Base-by-base conservation (phyloP, 2,797 vertebrate genomes). In the Gobio occitaniae region DNA sequence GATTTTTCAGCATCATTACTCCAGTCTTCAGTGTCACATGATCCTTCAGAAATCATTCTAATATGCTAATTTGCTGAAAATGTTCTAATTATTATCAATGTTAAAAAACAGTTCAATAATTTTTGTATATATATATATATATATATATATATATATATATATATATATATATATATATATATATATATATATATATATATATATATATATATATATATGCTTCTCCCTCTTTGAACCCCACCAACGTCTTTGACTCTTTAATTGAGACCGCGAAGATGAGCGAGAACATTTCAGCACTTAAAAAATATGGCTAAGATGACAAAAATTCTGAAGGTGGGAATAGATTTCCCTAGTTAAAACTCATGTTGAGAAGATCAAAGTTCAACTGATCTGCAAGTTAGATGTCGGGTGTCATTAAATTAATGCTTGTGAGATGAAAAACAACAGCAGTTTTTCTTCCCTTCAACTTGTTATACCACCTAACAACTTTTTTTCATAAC, bases 371-470 rank as follows among this genome's bases (percentile, higher is more conserved):
- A 52, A 85, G 80, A 83, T 80, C 76, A 80, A 86, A 77, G 83
- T 84, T 88, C 69, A 80, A 61, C 81, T 85, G 69, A 87, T 83
- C 75, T 83, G 86, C 83, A 80, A 89, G 83, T 85, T 65, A 83
- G 80, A 69, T 80, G 36, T 50, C 19, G n/a, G 52, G 25, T 85
- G 54, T 87, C 83, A 87, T 87, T 85, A 89, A 70, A 80, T 79
- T 25, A 82, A 77, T 44, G 19, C 72, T 68, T 50, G 29, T 5
- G 6, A 50, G 70, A 83, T 75, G 61, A 66, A 66, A 83, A 75
- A 75, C 71, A 75, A 65, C 82, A 63, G 32, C 19, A 11, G 17
- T 32, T 59, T 41, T 78, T 52, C 32, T 78, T 41, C 47, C 16
- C n/a, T n/a, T 3, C 11, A 56, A 65, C 61, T 54, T 76, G 32